Base-by-base conservation (phyloP, 2,797 vertebrate species). In the Semotilus atromaculatus region DNA sequence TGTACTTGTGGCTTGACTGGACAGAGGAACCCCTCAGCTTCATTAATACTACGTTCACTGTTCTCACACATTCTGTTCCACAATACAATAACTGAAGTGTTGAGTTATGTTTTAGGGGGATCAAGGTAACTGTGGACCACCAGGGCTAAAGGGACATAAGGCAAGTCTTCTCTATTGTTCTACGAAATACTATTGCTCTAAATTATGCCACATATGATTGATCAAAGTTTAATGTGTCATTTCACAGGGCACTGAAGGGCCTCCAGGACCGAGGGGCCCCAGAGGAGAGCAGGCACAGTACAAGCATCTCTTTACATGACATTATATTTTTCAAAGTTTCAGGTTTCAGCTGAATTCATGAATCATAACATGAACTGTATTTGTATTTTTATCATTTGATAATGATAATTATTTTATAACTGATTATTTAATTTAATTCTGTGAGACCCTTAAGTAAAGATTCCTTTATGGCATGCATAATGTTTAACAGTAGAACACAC, bases 61-160 rank as follows among this genome's bases (percentile, higher is more conserved):
- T 16, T 48, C 14, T 16, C 45, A 45, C 45, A 14, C 45, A 45
- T 45, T 45, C 45, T 5, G 4, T 5, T 16, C 4, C 13, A 45
- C 45, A 45, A 45, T 16, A 45, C 3, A 53, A 75, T 80, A 19
- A 43, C 3, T 80, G 6, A 77, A 81, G 29, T 38, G 51, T 23
- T 81, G 26, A 58, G 64, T 67, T 38, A 19, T 88, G 40, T 91
- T 93, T 77, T 82, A 98, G 97, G 97, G 97, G 51, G 95, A 95
- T 83, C 92, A 90, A 90, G 97, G 97, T 92, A 94, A 97, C 86
- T 97, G 97, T 87, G 97, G 97, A 10, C 87, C 94, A 81, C 95
- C 96, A 13, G 97, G 97, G 85, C 87, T 90, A 86, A 97, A 96
- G 92, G 97, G 97, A 80, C 95, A 96, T 88, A 90, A 73, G 86